Percentiles rank a stretch among this genome's conserved stretches.
phyloP scores from a whole-genome alignment of 2,888 invertebrate species.

The Taphrorychus bicolor region DNA sequence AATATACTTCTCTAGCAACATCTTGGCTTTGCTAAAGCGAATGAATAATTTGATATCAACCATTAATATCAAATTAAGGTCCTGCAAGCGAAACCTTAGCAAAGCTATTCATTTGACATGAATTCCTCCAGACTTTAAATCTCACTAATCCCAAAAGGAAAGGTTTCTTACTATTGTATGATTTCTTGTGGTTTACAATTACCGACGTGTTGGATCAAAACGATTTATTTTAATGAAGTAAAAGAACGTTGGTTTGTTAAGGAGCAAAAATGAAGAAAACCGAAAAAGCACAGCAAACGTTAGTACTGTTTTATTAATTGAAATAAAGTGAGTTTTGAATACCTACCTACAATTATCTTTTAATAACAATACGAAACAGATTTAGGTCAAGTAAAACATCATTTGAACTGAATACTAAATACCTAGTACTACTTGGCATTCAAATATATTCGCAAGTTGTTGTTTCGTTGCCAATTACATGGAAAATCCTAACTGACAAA shows the following conservation, averaged over 20 bases:
- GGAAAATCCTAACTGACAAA: neutral
- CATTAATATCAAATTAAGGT: slow-evolving; percentile 28
- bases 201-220: slow-evolving; percentile 37
- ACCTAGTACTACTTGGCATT: slow-evolving; percentile 4
- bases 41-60: neutral
- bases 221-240: slow-evolving; percentile 24
- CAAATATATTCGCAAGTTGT: neutral
- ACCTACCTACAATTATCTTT: no score
- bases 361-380: no score
- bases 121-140: slow-evolving; percentile 35
- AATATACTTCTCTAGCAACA: no score
- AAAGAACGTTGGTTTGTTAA: no score
- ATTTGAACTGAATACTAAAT: no score
- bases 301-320: no score
- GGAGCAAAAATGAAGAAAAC: no score
- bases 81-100: slow-evolving; percentile 15
- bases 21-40: neutral
- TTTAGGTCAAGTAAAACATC: no score
- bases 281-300: no score
- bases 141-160: slow-evolving; percentile 50
- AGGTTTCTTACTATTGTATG: slow-evolving; percentile 53
- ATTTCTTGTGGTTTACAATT: slow-evolving; percentile 50
- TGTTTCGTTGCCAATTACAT: neutral
- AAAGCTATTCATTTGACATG: slow-evolving; percentile 35
- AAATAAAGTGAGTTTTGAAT: no score